These are phyloP conservation scores for Nesospiza acunhae DNA, from an alignment of 2,113 vertebrate genomes.

Conservation along the genomic window DNA sequence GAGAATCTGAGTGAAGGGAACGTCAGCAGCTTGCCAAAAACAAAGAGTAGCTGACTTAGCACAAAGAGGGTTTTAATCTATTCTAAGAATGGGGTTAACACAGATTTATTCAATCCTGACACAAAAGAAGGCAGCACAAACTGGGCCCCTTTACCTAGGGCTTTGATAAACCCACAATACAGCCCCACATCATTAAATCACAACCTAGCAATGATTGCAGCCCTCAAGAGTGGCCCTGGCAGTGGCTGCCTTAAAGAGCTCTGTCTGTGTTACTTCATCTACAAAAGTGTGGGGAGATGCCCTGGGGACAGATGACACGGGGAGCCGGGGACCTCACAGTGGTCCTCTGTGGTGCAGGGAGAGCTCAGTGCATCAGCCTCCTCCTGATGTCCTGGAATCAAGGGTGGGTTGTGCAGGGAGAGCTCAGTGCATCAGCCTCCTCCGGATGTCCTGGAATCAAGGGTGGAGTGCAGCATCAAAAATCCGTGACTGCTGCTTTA, in stretches of 20 bases:
- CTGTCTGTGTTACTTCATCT: neutral
- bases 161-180: neutral
- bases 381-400: neutral
- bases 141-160: neutral
- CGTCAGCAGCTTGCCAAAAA: neutral
- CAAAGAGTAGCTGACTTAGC: conserved; percentile 21
- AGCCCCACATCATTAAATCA: neutral
- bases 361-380: neutral
- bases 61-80: neutral
- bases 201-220: neutral
- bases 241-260: fast-evolving
- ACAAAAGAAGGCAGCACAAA: neutral
- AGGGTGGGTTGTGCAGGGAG: neutral
- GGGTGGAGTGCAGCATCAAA: neutral
- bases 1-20: neutral
- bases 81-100: neutral
- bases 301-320: fast-evolving
- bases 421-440: neutral
- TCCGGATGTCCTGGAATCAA: neutral
- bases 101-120: neutral
- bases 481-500: neutral
- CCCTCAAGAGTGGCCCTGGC: fast-evolving
- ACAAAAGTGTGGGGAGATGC: neutral
- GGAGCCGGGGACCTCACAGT: neutral
- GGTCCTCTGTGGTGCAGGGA: neutral